phyloP scores from a whole-genome alignment of 2,888 invertebrate genomes.

The Macrophya alboannulata region DNA sequence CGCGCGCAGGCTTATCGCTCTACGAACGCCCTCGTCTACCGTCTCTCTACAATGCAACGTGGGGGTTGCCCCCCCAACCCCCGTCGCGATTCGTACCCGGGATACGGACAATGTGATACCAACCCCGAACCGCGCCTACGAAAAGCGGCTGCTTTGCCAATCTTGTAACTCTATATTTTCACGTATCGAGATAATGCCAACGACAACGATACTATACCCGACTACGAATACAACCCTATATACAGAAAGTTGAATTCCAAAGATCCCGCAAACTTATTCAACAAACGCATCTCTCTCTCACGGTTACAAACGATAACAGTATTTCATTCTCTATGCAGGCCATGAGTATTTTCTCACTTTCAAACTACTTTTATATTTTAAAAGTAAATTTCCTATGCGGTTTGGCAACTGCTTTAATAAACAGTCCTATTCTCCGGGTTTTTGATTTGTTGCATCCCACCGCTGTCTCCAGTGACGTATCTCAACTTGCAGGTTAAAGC shows the following conservation, averaged over 20 bases:
- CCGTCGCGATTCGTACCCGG: conserved; percentile 41
- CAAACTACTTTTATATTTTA: conserved; percentile 1
- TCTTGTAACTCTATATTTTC: conserved; percentile 52
- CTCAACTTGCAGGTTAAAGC: not conserved
- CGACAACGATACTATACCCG: conserved; percentile 21
- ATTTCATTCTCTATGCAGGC: not conserved
- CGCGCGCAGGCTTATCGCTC: conserved; percentile 47
- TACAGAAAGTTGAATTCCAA: conserved; percentile 8
- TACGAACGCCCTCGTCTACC: conserved; percentile 51
- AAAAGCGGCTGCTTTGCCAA: conserved; percentile 37
- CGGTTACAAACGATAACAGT: conserved; percentile 8
- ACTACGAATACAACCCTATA: not conserved
- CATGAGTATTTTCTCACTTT: not conserved
- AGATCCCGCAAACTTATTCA: not conserved
- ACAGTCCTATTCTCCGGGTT: not conserved
- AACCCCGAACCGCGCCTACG: conserved; percentile 36
- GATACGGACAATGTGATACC: conserved; percentile 49
- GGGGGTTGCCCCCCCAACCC: conserved; percentile 27
- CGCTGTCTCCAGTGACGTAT: not conserved
- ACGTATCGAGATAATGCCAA: conserved; percentile 45
- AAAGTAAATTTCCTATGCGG: conserved; percentile 10
- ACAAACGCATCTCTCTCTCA: not conserved
- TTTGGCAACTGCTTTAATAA: conserved; percentile 22
- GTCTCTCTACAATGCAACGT: conserved; percentile 38
- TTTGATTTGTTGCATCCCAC: not conserved